Evolutionary conservation across 1,140 invertebrate species (phyloP).

Genomic region (Drosophila tsacasi): DNA sequence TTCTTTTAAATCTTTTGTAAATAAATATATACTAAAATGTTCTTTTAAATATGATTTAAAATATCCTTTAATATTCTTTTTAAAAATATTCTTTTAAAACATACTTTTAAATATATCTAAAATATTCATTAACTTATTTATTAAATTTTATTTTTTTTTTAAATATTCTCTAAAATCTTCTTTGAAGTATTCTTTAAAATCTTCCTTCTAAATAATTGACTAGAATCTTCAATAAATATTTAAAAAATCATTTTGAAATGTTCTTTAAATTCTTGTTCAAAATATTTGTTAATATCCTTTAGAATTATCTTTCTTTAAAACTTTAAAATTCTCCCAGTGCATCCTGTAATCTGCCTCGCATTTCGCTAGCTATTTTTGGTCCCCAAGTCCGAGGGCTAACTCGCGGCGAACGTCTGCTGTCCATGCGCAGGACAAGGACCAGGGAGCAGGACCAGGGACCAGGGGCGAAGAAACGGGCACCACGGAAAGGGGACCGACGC

Average conservation of each 20-base stretch:
- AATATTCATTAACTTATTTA: too few species aligned
- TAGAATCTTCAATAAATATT: too few species aligned
- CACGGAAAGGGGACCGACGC: slow-evolving; percentile 22
- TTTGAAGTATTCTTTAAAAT: neutral
- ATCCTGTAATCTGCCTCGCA: slow-evolving; percentile 24
- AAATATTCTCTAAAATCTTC: neutral
- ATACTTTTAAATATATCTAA: too few species aligned
- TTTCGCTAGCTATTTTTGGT: slow-evolving; percentile 55
- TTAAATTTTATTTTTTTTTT: too few species aligned
- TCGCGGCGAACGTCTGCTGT: slow-evolving; percentile 47
- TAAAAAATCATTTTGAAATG: neutral
- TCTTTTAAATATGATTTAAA: too few species aligned
- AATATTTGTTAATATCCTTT: neutral
- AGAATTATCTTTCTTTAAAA: neutral
- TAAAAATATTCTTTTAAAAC: too few species aligned
- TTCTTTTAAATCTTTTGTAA: too few species aligned
- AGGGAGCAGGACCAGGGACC: neutral
- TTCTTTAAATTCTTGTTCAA: neutral
- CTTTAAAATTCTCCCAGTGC: neutral
- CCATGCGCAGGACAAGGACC: slow-evolving; percentile 38
- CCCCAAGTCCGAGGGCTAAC: slow-evolving; percentile 44
- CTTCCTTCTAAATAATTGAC: too few species aligned
- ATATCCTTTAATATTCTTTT: too few species aligned
- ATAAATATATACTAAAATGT: too few species aligned
- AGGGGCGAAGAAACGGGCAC: neutral